Evolutionary conservation across 2,113 vertebrate species (phyloP).

Genomic region (Istiophorus platypterus): DNA sequence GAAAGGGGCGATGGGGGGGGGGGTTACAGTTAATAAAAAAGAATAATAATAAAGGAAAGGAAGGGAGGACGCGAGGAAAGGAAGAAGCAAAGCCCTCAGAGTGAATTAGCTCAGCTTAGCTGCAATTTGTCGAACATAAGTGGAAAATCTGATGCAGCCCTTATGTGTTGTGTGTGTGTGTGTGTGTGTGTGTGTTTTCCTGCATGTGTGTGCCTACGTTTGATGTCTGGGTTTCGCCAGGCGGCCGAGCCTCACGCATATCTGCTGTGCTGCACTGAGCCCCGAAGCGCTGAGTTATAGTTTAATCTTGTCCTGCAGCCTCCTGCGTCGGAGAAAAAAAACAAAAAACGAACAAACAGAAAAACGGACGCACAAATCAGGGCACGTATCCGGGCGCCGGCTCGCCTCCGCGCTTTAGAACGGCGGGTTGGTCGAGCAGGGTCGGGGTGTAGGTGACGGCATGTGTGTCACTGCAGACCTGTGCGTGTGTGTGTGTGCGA

Average conservation of each 20-base stretch:
- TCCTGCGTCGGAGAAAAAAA: conserved; percentile 50
- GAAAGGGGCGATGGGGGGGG: neutral
- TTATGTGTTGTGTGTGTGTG: neutral
- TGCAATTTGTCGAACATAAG: neutral
- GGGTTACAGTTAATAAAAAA: neutral
- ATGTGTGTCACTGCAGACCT: conserved; percentile 5
- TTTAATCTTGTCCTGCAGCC: conserved; percentile 51
- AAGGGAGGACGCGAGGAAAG: neutral
- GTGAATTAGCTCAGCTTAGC: neutral
- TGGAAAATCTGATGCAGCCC: neutral
- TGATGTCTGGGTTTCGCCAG: neutral
- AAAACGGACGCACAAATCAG: conserved; percentile 61
- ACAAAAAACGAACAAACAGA: too few relatives aligned
- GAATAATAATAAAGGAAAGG: too few relatives aligned
- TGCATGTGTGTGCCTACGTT: neutral
- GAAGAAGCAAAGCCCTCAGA: neutral
- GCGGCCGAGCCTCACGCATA: conserved; percentile 35
- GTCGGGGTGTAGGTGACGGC: neutral
- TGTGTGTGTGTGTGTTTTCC: neutral
- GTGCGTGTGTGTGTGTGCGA: too few relatives aligned
- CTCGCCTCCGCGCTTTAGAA: conserved; percentile 10
- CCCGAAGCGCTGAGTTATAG: conserved; percentile 55
- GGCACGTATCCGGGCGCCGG: neutral
- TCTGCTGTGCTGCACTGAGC: neutral
- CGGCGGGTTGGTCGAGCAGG: neutral